Conservation (phyloP, 2,888 invertebrate genomes). For the Frankliniella fusca region DNA sequence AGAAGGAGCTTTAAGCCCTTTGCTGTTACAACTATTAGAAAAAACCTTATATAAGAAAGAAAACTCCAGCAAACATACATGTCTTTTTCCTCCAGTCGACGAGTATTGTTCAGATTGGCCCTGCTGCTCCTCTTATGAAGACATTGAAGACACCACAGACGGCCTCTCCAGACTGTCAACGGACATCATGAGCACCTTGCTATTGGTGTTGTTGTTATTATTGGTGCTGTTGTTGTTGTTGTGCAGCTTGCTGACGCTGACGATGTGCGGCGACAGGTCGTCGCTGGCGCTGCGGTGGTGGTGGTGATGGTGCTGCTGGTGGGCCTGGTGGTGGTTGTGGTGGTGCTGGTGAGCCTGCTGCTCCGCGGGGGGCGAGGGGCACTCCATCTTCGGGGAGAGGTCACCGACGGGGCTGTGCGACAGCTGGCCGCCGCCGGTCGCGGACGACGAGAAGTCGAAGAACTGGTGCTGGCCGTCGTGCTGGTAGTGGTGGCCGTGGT, state of each 20-base stretch:
- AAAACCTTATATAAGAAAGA: background rate
- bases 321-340: background rate
- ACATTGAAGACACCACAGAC: background rate
- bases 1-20: background rate
- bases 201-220: background rate
- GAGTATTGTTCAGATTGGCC: conserved; percentile 8
- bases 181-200: conserved; percentile 8
- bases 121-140: background rate
- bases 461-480: background rate
- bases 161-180: background rate
- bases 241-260: conserved; percentile 19
- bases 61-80: background rate
- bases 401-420: background rate
- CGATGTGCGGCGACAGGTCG: conserved; percentile 14
- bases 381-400: conserved; percentile 15
- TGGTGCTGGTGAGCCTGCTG: background rate
- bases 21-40: background rate
- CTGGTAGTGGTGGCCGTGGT: background rate
- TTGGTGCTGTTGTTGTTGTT: conserved; percentile 8
- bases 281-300: conserved; percentile 15
- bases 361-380: conserved; percentile 9
- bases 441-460: background rate
- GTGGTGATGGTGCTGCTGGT: background rate
- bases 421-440: background rate
- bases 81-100: background rate